These are phyloP conservation scores for Cavia porcellus DNA, from an alignment of 2,113 vertebrate genomes.

Conservation along the genomic window DNA sequence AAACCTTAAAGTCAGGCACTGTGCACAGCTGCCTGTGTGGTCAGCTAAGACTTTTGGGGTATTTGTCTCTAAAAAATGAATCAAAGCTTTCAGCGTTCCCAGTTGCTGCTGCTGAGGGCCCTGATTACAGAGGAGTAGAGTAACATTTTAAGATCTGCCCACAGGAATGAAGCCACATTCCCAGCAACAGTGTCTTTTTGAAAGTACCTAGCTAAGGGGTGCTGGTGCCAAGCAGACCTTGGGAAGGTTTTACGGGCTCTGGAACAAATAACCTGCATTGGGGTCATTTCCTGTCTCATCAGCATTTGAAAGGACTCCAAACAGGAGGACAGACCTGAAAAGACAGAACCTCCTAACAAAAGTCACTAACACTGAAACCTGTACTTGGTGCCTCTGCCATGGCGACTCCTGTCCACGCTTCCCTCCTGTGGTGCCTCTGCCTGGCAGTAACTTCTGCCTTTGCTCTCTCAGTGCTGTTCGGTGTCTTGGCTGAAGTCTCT, in stretches of 20 bases:
- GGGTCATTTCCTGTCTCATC: neutral
- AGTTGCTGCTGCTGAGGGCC: neutral
- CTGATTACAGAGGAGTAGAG: neutral
- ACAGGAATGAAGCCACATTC: neutral
- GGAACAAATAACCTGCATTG: neutral
- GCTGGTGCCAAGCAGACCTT: neutral
- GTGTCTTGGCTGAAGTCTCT: neutral
- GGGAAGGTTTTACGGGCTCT: neutral
- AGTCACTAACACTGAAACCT: neutral
- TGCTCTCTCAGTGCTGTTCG: neutral
- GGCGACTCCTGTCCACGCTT: neutral
- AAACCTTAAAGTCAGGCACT: neutral
- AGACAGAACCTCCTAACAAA: neutral
- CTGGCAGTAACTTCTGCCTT: neutral
- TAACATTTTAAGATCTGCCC: neutral
- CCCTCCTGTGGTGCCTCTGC: neutral
- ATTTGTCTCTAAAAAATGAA: neutral
- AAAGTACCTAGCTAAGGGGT: neutral
- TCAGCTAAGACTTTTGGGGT: too few species aligned
- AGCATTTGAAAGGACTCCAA: neutral
- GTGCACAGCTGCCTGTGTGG: neutral
- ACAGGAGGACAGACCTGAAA: neutral
- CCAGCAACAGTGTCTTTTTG: neutral
- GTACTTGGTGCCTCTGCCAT: neutral
- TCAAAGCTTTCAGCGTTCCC: neutral